Base-by-base conservation (phyloP, 2,797 vertebrate species). In the Simalia tracyae region DNA sequence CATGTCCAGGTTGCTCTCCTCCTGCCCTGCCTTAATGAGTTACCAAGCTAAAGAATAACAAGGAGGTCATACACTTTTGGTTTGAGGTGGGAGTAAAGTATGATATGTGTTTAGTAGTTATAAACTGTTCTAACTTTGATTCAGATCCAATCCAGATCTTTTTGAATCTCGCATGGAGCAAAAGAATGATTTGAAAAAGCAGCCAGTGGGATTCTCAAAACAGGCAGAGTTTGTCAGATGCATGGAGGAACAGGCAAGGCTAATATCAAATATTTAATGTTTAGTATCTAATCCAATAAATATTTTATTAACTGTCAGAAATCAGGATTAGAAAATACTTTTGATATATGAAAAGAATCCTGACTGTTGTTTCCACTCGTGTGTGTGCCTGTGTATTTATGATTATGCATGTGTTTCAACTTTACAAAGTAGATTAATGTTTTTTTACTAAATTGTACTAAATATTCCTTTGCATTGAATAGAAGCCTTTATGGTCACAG, bases 231-330 rank as follows among this genome's bases (percentile, higher is more conserved):
- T 99, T 91, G 92, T 99, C 93, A 96, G 84, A 88, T 91, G 97
- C 86, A 96, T 99, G 98, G 99, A 99, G 94, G 95, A 98, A 95
- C 97, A 99, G 98, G 99, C 98, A 97, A 97, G 94, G n/a, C 36
- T 0, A 7, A 0, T 64, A 92, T 93, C 56, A 88, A 61, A 66
- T 36, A 17, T 91, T 66, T 61, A 12, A 63, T 63, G n/a, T 57
- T 26, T 84, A 9, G 19, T 88, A 10, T 81, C 76, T 81, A 81
- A 81, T 46, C 76, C 22, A 81, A 24, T 46, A 81, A 22, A 46
- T 81, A 46, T 36, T 66, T 46, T 81, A n/a, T 76, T 86, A 76
- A 72, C 64, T 8, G 15, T 86, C 3, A 17, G 54, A 92, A 85
- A 17, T 86, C 76, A 9, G 54, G 76, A 64, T 89, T 89, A 46